phyloP scores from a whole-genome alignment of 2,888 invertebrate species.

The Nudaria mundana region DNA sequence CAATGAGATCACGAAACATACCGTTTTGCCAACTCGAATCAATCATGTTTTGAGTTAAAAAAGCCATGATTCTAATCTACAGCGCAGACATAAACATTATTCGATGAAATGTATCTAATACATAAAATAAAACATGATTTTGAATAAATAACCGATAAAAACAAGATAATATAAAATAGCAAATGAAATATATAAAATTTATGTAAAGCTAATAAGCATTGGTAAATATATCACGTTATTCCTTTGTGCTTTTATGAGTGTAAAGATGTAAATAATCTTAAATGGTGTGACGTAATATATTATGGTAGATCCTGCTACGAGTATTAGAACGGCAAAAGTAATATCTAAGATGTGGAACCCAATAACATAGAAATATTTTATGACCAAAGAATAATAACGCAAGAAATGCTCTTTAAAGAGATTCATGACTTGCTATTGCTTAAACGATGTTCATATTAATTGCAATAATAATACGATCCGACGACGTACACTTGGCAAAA shows the following conservation, averaged over 20 bases:
- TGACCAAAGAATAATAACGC: constrained; percentile 4
- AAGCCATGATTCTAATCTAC: no score
- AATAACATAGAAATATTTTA: constrained; percentile 3
- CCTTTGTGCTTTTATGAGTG: background rate
- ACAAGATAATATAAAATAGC: no score
- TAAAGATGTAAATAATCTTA: background rate
- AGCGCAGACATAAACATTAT: no score
- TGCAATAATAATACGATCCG: constrained; percentile 13
- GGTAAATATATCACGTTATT: background rate
- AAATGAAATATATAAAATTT: no score
- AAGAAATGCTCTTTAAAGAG: constrained; percentile 7
- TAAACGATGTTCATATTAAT: constrained; percentile 17
- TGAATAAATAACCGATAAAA: no score
- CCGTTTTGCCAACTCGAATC: no score
- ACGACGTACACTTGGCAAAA: constrained; percentile 7
- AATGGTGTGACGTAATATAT: background rate
- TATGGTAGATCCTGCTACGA: background rate
- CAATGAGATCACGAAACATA: no score
- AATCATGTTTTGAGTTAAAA: no score
- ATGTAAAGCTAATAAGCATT: background rate
- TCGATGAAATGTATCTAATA: no score
- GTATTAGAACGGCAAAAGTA: background rate
- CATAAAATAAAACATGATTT: no score
- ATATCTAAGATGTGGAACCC: background rate
- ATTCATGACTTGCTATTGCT: constrained; percentile 10